Percentiles rank a stretch among this genome's conserved stretches.
phyloP scores from a whole-genome alignment of 2,797 vertebrate genomes.

The Lacerta agilis region DNA sequence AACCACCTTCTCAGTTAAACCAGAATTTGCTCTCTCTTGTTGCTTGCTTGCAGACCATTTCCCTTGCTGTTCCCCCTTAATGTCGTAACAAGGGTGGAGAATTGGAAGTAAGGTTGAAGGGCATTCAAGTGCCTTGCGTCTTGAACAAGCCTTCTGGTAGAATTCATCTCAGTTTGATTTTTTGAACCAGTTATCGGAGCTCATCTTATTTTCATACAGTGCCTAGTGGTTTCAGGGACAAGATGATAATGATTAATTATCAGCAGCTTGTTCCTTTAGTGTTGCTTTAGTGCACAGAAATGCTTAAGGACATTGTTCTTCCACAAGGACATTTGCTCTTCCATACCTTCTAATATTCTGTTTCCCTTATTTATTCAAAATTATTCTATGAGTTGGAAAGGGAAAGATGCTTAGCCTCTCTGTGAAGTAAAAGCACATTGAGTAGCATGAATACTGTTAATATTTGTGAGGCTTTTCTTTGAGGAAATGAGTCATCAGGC shows the following conservation, averaged over 20 bases:
- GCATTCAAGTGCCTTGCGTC: neutral
- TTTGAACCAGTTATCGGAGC: too few species aligned
- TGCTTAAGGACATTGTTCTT: neutral
- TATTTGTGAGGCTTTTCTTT: neutral
- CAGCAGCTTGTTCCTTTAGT: neutral
- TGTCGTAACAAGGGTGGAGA: too few species aligned
- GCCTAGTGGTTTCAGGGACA: neutral
- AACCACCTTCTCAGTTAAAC: neutral
- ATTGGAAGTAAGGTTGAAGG: too few species aligned
- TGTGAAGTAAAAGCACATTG: conserved; percentile 9
- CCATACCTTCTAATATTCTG: neutral
- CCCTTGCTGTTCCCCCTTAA: neutral
- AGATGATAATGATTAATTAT: neutral
- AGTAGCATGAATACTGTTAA: neutral
- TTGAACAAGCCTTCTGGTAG: too few species aligned
- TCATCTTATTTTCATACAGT: too few species aligned
- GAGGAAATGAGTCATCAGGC: conserved; percentile 21
- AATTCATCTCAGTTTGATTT: neutral
- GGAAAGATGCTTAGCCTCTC: neutral
- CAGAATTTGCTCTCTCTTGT: too few species aligned
- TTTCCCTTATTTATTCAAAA: neutral
- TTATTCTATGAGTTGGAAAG: neutral
- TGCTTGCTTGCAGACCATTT: neutral
- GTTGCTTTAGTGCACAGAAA: neutral
- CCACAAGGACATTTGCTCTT: neutral